Percentiles rank a stretch among this genome's conserved stretches.
Evolutionary conservation across 1,140 invertebrate species (phyloP).

Genomic region (Tetramorium simillimum): DNA sequence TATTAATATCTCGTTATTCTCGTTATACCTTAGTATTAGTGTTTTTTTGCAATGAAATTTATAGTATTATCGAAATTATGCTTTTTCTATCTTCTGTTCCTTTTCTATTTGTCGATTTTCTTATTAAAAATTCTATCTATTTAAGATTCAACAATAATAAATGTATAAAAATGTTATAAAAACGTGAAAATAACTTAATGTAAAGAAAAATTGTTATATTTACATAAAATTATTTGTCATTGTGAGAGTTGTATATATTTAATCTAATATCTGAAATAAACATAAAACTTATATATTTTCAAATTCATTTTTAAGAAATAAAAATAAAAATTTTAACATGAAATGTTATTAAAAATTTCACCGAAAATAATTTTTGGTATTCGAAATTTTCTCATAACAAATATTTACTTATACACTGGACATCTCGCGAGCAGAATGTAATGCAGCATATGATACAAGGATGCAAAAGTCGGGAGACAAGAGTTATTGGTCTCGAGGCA

Average conservation of each 20-base stretch:
- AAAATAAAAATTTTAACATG: neutral
- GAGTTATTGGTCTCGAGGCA: neutral
- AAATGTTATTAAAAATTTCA: neutral
- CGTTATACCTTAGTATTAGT: neutral
- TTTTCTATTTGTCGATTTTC: no score
- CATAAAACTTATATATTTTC: neutral
- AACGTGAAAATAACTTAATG: neutral
- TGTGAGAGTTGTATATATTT: neutral
- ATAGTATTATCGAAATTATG: neutral
- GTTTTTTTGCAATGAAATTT: neutral
- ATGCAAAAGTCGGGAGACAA: neutral
- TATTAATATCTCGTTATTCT: slow-evolving; percentile 8
- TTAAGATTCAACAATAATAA: neutral
- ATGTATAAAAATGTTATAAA: neutral
- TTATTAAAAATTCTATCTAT: neutral
- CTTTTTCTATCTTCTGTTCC: neutral
- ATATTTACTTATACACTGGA: neutral
- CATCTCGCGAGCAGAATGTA: neutral
- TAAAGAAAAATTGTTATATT: neutral
- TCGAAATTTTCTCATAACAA: neutral
- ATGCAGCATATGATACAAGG: neutral
- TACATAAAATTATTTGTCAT: neutral
- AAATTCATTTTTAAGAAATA: neutral
- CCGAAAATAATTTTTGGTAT: neutral
- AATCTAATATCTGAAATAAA: neutral